Percentiles rank a stretch among this genome's conserved stretches.
phyloP scores from a whole-genome alignment of 2,113 vertebrate species.

The Lepus europaeus region DNA sequence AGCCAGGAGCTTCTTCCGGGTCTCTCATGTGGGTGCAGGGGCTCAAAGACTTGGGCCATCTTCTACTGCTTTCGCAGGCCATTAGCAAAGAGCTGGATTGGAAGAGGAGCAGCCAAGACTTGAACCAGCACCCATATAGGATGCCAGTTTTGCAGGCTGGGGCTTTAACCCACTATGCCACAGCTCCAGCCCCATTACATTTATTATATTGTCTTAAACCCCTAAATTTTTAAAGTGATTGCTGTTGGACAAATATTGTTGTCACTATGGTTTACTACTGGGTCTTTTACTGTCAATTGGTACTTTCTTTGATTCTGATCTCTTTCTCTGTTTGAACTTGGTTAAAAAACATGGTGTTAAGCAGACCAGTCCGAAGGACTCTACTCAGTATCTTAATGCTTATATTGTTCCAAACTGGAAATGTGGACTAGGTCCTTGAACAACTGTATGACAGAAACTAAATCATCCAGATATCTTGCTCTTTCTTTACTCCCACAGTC shows the following conservation, averaged over 20 bases:
- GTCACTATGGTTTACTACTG: background rate
- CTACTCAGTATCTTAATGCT: background rate
- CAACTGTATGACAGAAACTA: background rate
- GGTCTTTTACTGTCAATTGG: background rate
- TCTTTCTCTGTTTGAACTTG: background rate
- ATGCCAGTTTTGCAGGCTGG: no score
- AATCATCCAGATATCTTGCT: background rate
- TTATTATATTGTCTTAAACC: background rate
- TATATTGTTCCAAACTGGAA: background rate
- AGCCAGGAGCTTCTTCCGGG: no score
- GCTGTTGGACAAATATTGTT: background rate
- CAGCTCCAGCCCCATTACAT: background rate
- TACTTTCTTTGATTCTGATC: background rate
- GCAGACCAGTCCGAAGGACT: background rate
- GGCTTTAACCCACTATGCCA: no score
- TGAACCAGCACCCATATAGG: no score
- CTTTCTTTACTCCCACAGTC: background rate
- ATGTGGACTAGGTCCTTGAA: background rate
- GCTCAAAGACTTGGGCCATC: no score
- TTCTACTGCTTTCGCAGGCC: no score
- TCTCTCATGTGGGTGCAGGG: no score
- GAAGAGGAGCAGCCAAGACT: no score
- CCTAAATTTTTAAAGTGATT: background rate
- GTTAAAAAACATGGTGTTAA: background rate
- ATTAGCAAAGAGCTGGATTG: no score